phyloP scores from a whole-genome alignment of 2,113 vertebrate species.

The Stegastes partitus region DNA sequence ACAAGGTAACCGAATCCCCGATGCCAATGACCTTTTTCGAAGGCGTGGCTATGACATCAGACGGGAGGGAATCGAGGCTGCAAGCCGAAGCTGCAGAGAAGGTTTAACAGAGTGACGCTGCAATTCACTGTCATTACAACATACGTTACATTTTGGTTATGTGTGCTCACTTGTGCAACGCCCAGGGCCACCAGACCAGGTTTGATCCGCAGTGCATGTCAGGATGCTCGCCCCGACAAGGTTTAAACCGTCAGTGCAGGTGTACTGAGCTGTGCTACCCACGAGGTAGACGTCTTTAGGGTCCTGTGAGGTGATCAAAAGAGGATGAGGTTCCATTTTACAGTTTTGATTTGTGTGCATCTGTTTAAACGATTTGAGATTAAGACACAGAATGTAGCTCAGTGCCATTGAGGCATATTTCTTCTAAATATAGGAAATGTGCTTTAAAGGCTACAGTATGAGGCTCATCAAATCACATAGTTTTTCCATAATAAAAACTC shows the following conservation, averaged over 20 bases:
- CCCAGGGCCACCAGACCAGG: slow-evolving; percentile 79
- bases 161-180: slow-evolving; percentile 50
- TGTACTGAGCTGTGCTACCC: slow-evolving; percentile 86
- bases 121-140: not conserved
- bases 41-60: slow-evolving; percentile 77
- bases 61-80: slow-evolving; percentile 61
- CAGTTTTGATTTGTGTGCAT: slow-evolving; percentile 1
- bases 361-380: not conserved
- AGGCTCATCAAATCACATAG: too few species aligned
- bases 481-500: too few species aligned
- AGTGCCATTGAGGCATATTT: too few species aligned
- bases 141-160: not conserved
- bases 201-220: slow-evolving; percentile 83
- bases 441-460: too few species aligned
- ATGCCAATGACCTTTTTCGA: slow-evolving; percentile 79
- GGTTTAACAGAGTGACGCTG: not conserved
- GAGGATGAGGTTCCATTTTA: not conserved
- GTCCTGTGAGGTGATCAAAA: slow-evolving; percentile 44
- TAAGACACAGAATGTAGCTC: not conserved
- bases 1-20: slow-evolving; percentile 86
- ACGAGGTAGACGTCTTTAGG: slow-evolving; percentile 81
- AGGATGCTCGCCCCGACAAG: slow-evolving; percentile 81
- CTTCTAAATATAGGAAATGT: too few species aligned
- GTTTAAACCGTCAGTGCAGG: slow-evolving; percentile 85
- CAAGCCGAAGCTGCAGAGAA: slow-evolving; percentile 77